Evolutionary conservation across 1,140 invertebrate species (phyloP).

Genomic region (Trigoniulus corallinus): DNA sequence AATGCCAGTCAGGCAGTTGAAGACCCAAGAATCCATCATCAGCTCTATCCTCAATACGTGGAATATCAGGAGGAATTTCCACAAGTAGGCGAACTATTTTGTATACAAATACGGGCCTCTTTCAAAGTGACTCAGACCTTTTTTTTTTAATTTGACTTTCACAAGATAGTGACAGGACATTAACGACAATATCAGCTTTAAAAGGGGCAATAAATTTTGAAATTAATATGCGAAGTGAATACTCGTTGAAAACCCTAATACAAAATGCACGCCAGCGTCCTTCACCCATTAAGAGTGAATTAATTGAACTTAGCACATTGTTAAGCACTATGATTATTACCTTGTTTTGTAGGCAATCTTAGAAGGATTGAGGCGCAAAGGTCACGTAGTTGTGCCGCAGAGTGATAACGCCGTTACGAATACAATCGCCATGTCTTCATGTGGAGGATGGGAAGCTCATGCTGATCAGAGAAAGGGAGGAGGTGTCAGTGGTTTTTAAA

Average conservation of each 20-base stretch:
- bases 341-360: background rate
- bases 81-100: constrained; percentile 32
- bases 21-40: constrained; percentile 75
- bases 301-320: too few relatives aligned
- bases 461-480: constrained; percentile 18
- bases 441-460: constrained; percentile 9
- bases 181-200: too few relatives aligned
- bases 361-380: background rate
- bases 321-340: too few relatives aligned
- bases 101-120: background rate
- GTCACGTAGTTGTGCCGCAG: background rate
- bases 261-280: too few relatives aligned
- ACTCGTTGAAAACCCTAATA: too few relatives aligned
- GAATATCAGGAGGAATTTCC: constrained; percentile 59
- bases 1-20: constrained; percentile 77
- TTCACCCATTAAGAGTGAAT: too few relatives aligned
- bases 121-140: background rate
- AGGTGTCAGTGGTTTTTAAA: constrained; percentile 17
- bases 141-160: too few relatives aligned
- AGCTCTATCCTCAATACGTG: constrained; percentile 66
- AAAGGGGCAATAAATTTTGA: too few relatives aligned
- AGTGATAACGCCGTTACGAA: background rate
- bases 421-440: background rate
- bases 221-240: too few relatives aligned
- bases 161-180: too few relatives aligned